Evolutionary conservation across 2,888 invertebrate genomes (phyloP), one percentile per base, ranked within the genome.

Genomic region (Eupithecia vulgata): DNA sequence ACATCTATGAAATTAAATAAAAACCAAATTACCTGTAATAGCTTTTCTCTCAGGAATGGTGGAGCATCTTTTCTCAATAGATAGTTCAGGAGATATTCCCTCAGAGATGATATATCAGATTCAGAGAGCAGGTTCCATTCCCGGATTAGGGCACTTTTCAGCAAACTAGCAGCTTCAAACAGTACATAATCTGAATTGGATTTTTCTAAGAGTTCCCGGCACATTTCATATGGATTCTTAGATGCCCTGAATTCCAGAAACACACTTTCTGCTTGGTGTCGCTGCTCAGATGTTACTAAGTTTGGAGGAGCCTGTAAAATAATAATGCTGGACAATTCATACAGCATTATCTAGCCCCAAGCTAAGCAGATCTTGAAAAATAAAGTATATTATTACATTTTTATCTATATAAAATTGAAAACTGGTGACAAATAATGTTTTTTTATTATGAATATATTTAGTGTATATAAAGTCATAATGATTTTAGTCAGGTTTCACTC

Each of bases 161-260:
- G 91, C 30, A 98, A 95, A 75, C 97, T 96, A 8, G 97, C 98
- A 65, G 98, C 96, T 94, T 99, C 98, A 92, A 98, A 99, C 69
- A 98, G 91, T 8, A 98, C 97, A 93, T 97, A 98, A 83, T 97
- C 97, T 70, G 96, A 95, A 73, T 94, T 91, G 52, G 96, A 96
- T 74, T 95, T 96, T 87, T 97, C 97, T 80, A 98, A 92, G 80
- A 98, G 97, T 85, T 96, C 96, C 82, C 96, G 95, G 88, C 98
- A 98, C 69, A 98, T 89, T 72, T 95, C 95, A 89, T 97, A 98
- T 8, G 98, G 98, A 76, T 96, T 95, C 88, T 97, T 97, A 5
- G 97, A 96, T 87, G 97, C 97, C 42, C 97, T 95, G 85, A 98
- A 98, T 88, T 96, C 96, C 45, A 98, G 90, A 85, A 98, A 97